These are phyloP conservation scores for Melinopterus prodromus DNA, from an alignment of 2,888 invertebrate species.

Conservation along the genomic window DNA sequence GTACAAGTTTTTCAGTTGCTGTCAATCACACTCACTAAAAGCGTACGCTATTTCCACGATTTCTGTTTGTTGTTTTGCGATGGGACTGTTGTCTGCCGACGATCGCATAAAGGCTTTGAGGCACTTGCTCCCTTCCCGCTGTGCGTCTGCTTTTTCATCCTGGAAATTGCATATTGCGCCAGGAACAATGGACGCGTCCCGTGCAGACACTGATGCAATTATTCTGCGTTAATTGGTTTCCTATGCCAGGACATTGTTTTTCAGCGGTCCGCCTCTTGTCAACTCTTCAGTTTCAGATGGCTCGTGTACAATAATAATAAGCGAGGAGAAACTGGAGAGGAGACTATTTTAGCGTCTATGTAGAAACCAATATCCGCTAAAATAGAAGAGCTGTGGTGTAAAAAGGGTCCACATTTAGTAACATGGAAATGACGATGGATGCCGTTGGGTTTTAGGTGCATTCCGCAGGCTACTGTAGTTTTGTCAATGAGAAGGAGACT, in stretches of 20 bases:
- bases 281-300: not conserved
- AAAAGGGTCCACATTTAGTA: too few species aligned
- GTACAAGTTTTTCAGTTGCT: too few species aligned
- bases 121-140: not conserved
- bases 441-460: too few species aligned
- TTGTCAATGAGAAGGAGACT: too few species aligned
- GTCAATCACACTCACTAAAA: not conserved
- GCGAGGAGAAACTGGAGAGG: too few species aligned
- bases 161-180: constrained; percentile 4
- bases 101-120: not conserved
- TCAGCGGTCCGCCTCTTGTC: not conserved
- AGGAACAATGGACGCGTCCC: not conserved
- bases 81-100: not conserved
- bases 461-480: too few species aligned
- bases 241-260: not conserved
- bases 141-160: not conserved
- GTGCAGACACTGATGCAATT: not conserved
- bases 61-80: not conserved
- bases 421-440: too few species aligned
- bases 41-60: not conserved
- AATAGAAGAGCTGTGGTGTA: too few species aligned
- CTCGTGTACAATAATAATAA: not conserved
- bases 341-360: too few species aligned
- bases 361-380: too few species aligned
- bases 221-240: not conserved